phyloP scores from a whole-genome alignment of 2,888 invertebrate genomes.

The Lochmaea capreae region DNA sequence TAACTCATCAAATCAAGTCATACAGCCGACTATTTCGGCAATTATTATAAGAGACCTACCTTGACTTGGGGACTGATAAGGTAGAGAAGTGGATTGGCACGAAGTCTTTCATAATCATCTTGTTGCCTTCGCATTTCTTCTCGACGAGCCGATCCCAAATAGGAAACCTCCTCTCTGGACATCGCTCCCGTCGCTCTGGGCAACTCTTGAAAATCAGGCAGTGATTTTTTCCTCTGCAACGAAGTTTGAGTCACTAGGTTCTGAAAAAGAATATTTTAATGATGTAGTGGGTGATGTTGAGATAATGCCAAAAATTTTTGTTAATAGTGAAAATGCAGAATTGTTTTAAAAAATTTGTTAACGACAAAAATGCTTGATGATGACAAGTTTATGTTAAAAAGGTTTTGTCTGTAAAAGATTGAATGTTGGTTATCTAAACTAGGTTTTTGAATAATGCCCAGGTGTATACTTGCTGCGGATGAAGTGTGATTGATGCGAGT shows the following conservation, averaged over 20 bases:
- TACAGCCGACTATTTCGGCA: not conserved
- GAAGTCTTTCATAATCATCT: constrained; percentile 90
- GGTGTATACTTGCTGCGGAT: too few relatives aligned
- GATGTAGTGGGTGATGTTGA: constrained; percentile 14
- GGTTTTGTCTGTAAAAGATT: too few relatives aligned
- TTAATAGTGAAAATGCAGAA: not conserved
- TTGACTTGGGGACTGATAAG: constrained; percentile 97
- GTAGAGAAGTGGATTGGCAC: constrained; percentile 95
- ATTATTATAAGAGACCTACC: constrained; percentile 70
- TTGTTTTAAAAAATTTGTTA: too few relatives aligned
- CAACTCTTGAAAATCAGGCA: constrained; percentile 93
- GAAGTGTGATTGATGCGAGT: too few relatives aligned
- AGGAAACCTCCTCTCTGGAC: constrained; percentile 95
- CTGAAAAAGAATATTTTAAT: constrained; percentile 66
- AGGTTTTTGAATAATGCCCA: too few relatives aligned
- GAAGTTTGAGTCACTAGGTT: constrained; percentile 81
- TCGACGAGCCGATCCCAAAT: constrained; percentile 91
- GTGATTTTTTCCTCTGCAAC: constrained; percentile 93
- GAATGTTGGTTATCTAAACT: too few relatives aligned
- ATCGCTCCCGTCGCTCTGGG: constrained; percentile 85
- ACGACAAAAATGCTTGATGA: too few relatives aligned
- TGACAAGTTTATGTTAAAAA: too few relatives aligned
- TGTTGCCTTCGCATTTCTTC: constrained; percentile 93
- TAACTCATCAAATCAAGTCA: constrained; percentile 17
- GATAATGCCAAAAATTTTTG: not conserved